phyloP scores from a whole-genome alignment of 2,888 invertebrate genomes.

The Eudemis profundana region DNA sequence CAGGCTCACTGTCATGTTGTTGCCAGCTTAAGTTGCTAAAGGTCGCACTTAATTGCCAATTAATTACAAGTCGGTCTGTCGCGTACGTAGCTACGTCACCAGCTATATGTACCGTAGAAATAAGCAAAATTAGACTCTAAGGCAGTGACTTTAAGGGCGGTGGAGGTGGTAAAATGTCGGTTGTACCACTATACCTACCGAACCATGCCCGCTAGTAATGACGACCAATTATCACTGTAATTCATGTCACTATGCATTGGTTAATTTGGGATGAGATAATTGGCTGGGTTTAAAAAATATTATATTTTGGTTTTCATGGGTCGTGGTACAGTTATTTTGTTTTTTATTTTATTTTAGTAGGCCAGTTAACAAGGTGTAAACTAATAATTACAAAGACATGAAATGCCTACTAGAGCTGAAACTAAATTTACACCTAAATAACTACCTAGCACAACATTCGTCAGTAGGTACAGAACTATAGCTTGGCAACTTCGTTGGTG shows the following conservation, averaged over 20 bases:
- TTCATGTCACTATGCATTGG: constrained; percentile 10
- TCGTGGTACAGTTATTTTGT: too few species aligned
- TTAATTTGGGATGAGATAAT: constrained; percentile 9
- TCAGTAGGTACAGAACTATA: too few species aligned
- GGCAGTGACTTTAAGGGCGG: background rate
- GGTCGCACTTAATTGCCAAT: constrained; percentile 36
- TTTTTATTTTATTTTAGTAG: too few species aligned
- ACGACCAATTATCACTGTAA: constrained; percentile 35
- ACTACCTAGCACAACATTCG: too few species aligned
- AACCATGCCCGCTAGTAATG: constrained; percentile 27
- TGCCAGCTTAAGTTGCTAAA: constrained; percentile 22
- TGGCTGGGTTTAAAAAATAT: constrained; percentile 10
- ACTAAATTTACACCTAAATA: too few species aligned
- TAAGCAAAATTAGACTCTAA: background rate
- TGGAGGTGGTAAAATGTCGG: background rate
- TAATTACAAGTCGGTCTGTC: constrained; percentile 31
- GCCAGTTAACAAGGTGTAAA: too few species aligned
- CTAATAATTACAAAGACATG: too few species aligned
- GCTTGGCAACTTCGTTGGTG: too few species aligned
- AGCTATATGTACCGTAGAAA: background rate
- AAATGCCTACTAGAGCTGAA: too few species aligned
- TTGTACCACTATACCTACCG: constrained; percentile 8
- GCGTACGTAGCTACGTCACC: constrained; percentile 14
- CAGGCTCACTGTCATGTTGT: constrained; percentile 14
- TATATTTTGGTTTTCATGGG: background rate